Percentiles rank a stretch among this genome's conserved stretches.
Evolutionary conservation across 2,113 vertebrate species (phyloP).

Genomic region (Notarius quadriscutis): DNA sequence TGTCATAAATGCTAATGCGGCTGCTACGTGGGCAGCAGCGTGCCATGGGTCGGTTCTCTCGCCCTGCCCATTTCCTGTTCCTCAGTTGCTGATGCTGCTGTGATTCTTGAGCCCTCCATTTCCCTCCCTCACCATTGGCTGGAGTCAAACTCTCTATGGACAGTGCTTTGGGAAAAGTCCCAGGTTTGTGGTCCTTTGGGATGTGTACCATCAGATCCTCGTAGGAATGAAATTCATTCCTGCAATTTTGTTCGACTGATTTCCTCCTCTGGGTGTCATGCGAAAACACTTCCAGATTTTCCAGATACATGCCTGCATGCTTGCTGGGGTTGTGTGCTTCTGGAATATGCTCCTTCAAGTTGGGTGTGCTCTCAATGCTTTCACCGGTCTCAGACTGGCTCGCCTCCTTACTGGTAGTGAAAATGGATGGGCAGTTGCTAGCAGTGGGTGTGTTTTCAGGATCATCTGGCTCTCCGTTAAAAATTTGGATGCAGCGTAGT

Average conservation of each 20-base stretch:
- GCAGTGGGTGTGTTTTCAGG: slow-evolving; percentile 40
- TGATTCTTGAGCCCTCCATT: slow-evolving; percentile 73
- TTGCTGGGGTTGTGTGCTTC: slow-evolving; percentile 78
- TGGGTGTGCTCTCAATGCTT: slow-evolving; percentile 60
- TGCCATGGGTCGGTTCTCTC: slow-evolving; percentile 58
- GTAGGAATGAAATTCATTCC: slow-evolving; percentile 86
- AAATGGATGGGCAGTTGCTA: slow-evolving; percentile 42
- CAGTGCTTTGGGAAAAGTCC: slow-evolving; percentile 95
- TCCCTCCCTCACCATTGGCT: slow-evolving; percentile 69
- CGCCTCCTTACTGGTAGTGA: slow-evolving; percentile 67
- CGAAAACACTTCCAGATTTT: slow-evolving; percentile 84
- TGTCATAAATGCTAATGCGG: slow-evolving; percentile 82
- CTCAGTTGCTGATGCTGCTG: slow-evolving; percentile 7
- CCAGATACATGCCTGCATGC: slow-evolving; percentile 89
- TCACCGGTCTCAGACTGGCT: slow-evolving; percentile 70
- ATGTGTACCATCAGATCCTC: slow-evolving; percentile 90
- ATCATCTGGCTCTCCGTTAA: slow-evolving; percentile 64
- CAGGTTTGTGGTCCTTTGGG: slow-evolving; percentile 96
- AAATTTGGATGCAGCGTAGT: slow-evolving; percentile 55
- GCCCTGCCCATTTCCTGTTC: slow-evolving; percentile 45
- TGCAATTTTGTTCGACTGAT: slow-evolving; percentile 71
- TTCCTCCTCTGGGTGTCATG: slow-evolving; percentile 65
- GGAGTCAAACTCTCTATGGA: slow-evolving; percentile 93
- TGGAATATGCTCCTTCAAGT: slow-evolving; percentile 67
- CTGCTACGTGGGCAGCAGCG: slow-evolving; percentile 82